Percentiles rank a stretch among this genome's conserved stretches.
These are phyloP conservation scores for Apotomis betuletana DNA, from an alignment of 2,888 invertebrate genomes.

Conservation along the genomic window DNA sequence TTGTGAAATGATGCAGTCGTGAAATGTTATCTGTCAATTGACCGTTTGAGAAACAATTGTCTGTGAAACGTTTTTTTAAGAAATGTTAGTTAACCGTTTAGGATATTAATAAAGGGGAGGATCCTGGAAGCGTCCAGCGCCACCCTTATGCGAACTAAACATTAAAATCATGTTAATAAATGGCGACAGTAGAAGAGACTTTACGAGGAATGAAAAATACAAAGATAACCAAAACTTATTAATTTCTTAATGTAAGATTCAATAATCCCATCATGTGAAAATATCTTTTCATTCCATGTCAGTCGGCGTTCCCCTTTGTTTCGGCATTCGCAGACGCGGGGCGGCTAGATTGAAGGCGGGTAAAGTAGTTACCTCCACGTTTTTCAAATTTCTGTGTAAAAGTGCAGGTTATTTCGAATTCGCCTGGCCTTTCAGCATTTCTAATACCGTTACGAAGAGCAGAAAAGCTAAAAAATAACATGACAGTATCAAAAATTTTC, in stretches of 20 bases:
- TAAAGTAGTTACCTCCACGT: not conserved
- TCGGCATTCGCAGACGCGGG: not conserved
- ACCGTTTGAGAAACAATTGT: too few relatives aligned
- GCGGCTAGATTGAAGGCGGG: not conserved
- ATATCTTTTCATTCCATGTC: not conserved
- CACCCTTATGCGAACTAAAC: constrained; percentile 66
- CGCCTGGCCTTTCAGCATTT: constrained; percentile 1
- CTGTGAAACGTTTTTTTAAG: constrained; percentile 27
- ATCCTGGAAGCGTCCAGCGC: constrained; percentile 52
- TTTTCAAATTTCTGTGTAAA: constrained; percentile 14
- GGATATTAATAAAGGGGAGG: constrained; percentile 62
- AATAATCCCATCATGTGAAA: not conserved
- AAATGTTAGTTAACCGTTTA: constrained; percentile 66
- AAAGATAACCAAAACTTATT: constrained; percentile 39
- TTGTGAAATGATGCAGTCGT: too few relatives aligned
- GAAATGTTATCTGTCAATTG: too few relatives aligned
- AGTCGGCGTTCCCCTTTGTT: not conserved
- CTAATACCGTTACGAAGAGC: not conserved
- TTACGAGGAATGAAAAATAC: constrained; percentile 53
- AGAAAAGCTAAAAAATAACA: not conserved
- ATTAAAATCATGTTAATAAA: constrained; percentile 68
- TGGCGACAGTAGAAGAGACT: constrained; percentile 52
- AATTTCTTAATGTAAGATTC: constrained; percentile 16
- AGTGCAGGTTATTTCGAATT: constrained; percentile 17
- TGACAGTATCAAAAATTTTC: too few relatives aligned